phyloP scores from a whole-genome alignment of 2,797 vertebrate genomes.

The Dicrostonyx torquatus region DNA sequence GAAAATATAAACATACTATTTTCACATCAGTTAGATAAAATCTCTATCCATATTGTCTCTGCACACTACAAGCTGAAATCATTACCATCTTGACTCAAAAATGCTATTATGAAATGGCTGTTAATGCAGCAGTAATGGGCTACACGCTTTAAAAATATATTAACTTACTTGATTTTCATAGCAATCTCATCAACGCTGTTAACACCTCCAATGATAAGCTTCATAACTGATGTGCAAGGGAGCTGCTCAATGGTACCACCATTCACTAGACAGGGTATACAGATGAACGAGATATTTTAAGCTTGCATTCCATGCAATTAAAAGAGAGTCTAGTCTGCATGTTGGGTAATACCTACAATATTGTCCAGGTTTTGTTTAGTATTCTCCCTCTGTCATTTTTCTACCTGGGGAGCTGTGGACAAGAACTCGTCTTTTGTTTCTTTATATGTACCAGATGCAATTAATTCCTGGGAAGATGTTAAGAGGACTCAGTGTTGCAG shows the following conservation, averaged over 20 bases:
- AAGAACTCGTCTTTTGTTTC: not conserved
- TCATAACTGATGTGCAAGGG: not conserved
- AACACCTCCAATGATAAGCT: not conserved
- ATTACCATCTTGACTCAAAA: not conserved
- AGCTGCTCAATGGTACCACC: not conserved
- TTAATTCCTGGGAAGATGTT: not conserved
- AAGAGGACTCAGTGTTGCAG: not conserved
- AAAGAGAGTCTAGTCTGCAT: not conserved
- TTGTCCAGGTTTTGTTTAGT: not conserved
- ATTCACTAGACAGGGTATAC: not conserved
- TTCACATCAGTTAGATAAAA: not conserved
- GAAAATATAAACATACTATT: not conserved
- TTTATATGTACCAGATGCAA: not conserved
- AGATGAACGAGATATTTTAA: not conserved
- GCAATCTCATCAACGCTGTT: not conserved
- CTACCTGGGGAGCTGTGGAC: not conserved
- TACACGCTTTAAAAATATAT: not conserved
- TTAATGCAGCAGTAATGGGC: not conserved
- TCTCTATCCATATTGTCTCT: not conserved
- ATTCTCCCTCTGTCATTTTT: not conserved
- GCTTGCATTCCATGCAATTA: not conserved
- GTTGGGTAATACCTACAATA: not conserved
- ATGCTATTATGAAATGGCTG: conserved; percentile 19
- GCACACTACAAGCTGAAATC: not conserved
- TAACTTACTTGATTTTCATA: not conserved